These are phyloP conservation scores for Ophion ellenae DNA, from an alignment of 2,888 invertebrate species.

Conservation along the genomic window DNA sequence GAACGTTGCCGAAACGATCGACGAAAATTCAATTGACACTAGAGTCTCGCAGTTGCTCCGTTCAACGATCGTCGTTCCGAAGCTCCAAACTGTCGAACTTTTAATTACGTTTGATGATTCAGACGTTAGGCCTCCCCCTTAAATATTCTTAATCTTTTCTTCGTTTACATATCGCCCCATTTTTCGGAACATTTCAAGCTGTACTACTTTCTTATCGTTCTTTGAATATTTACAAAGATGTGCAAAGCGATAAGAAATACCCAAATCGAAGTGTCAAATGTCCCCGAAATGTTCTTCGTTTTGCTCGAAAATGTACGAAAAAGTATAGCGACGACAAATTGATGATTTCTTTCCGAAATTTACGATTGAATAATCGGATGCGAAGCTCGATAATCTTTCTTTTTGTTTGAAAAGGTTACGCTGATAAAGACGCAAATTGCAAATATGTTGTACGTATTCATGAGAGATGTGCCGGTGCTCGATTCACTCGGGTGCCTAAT, in stretches of 20 bases:
- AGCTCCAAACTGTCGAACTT: slow-evolving; percentile 38
- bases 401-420: neutral
- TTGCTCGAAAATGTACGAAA: neutral
- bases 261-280: neutral
- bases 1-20: slow-evolving; percentile 20
- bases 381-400: neutral
- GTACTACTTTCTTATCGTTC: neutral
- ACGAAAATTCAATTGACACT: slow-evolving; percentile 48
- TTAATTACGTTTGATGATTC: neutral
- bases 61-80: slow-evolving; percentile 12
- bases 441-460: too few relatives aligned
- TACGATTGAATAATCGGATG: too few relatives aligned
- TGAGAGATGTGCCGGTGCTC: too few relatives aligned
- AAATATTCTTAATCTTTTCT: neutral
- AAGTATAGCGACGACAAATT: neutral
- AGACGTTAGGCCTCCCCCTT: neutral
- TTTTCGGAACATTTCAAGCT: neutral
- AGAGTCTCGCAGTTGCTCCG: slow-evolving; percentile 38
- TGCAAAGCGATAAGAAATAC: neutral
- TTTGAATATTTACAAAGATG: neutral
- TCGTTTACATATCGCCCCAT: neutral
- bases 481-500: too few relatives aligned
- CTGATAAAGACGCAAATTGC: too few relatives aligned
- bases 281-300: too few relatives aligned
- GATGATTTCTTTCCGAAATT: too few relatives aligned